These are phyloP conservation scores for Albula glossodonta DNA, from an alignment of 2,113 vertebrate genomes.

Conservation along the genomic window DNA sequence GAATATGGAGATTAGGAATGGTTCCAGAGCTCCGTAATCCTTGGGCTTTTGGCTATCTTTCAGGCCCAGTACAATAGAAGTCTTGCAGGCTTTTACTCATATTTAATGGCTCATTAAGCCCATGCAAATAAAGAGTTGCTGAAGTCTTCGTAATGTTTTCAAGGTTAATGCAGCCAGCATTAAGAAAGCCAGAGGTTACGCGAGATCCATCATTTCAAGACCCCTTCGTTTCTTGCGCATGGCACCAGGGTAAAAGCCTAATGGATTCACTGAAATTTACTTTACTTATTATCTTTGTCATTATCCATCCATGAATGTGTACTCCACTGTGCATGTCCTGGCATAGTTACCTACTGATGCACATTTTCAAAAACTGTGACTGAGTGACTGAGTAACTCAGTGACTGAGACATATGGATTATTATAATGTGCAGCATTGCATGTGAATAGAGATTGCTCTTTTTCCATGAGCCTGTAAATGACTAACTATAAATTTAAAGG, in stretches of 20 bases:
- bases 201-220: background rate
- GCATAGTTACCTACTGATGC: background rate
- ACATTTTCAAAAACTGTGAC: background rate
- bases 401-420: background rate
- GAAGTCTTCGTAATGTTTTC: background rate
- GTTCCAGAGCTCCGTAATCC: no score
- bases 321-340: background rate
- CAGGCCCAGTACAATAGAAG: no score
- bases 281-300: background rate
- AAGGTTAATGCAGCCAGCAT: conserved; percentile 17
- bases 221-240: background rate
- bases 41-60: no score
- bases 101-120: background rate
- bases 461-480: no score
- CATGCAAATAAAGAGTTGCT: background rate
- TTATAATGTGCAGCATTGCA: no score
- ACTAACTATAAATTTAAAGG: no score
- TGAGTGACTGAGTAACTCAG: no score
- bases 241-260: background rate
- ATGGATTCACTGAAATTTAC: background rate
- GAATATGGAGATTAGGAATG: no score
- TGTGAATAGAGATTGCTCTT: no score
- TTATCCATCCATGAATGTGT: background rate
- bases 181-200: background rate
- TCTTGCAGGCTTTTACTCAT: background rate